Evolutionary conservation across 2,797 vertebrate genomes (phyloP), one percentile per base, ranked within the genome.

Genomic region (Poecile montanus): DNA sequence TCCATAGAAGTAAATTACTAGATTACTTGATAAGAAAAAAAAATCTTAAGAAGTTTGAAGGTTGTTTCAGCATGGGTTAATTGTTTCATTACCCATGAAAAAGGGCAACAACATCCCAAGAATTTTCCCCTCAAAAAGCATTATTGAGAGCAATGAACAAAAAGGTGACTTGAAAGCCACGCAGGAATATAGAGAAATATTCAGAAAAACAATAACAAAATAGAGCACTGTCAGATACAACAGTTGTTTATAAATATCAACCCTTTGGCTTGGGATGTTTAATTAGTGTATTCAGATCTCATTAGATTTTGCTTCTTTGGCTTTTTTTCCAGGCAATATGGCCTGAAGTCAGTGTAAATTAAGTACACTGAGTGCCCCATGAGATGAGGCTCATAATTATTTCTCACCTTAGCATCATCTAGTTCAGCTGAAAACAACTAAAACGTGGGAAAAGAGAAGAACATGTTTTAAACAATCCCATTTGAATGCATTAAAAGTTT

Each of bases 1-100:
- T 93, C 68, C 65, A 74, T 27, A 72, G 88, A 96, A 96, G 62
- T 81, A 66, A 95, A 96, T 94, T 95, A 95, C 91, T 78, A 94
- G 58, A 91, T n/a, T n/a, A n/a, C 79, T 58, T 60, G 50, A 92
- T 92, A 94, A 88, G 92, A 93, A 82, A 67, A 72, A 77, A 42
- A 14, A 13, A 20, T 67, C 56, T 76, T 91, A 81, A 95, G 65
- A 90, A 93, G 53, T 91, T 89, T 88, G 36, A 97, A 95, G 77
- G 71, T 80, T 96, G 65, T 83, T 53, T 21, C 88, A 85, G 68
- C 48, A 81, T 25, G 87, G 83, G 70, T 93, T 95, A 94, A 95
- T 96, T 95, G 80, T 81, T 95, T 86, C 44, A 53, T 77, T 96
- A 82, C 26, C 74, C 48, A 63, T 11, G 25, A 91, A 94, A 96